Base-by-base conservation (phyloP, 2,888 invertebrate species). In the Lasioglossum pauxillum region DNA sequence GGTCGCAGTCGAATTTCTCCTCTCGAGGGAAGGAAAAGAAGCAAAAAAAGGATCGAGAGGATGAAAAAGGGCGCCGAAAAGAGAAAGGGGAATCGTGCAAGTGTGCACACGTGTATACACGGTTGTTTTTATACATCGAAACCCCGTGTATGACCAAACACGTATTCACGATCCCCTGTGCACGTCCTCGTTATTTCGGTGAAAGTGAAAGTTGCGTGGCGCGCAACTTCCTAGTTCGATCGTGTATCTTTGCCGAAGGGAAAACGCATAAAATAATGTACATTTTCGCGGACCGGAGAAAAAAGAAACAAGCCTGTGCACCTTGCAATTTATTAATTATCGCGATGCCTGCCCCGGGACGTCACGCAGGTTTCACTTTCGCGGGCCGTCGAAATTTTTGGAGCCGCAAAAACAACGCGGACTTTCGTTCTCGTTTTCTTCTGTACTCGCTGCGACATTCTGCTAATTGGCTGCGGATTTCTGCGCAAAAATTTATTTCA, bases 161-260 rank as follows among this genome's bases (percentile, higher is more conserved):
- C 80, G 78, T 71, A 82, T 89, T 82, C 82, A 79, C 75, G 44
- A 73, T 78, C 75, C 89, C 86, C 90, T 64, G 92, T 89, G 92
- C 92, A 92, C 92, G 94, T 93, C 93, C 94, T 93, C 94, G 92
- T 94, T 94, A 93, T 94, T 95, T 94, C 89, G 94, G 94, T 93
- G 94, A 95, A 94, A 95, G 95, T 94, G 94, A 95, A 95, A 95
- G 95, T 94, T 92, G 93, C 93, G 93, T 93, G 93, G 89, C 91
- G 86, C 69, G 87, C 82, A 84, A 93, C 92, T 92, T 93, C 92
- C 92, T 92, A 91, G 91, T 91, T 81, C 84, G 87, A 87, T 87
- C 90, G 71, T 73, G 78, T 75, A 71, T 85, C 80, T 79, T 73
- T 80, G 85, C 73, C 69, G 75, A 76, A 78, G 83, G 75, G 83